Evolutionary conservation across 2,113 vertebrate species (phyloP).

Genomic region (Oncorhynchus clarkii): DNA sequence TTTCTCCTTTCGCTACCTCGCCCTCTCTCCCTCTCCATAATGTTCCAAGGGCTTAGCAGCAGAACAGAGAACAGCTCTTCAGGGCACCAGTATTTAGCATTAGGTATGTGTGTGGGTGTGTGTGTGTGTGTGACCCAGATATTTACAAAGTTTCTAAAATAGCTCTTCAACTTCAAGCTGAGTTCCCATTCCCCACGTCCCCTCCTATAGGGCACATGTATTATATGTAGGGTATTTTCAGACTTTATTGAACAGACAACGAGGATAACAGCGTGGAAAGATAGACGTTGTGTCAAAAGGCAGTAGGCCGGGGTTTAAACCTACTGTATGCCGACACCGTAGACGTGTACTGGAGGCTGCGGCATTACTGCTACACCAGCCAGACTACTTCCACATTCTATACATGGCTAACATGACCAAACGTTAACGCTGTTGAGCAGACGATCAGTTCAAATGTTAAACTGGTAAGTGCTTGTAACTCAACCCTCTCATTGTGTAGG

Average conservation of each 20-base stretch:
- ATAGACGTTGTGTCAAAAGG: too few relatives aligned
- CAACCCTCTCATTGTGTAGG: not conserved
- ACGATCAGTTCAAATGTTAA: slow-evolving; percentile 13
- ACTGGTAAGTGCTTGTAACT: not conserved
- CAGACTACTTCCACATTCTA: not conserved
- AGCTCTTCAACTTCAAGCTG: slow-evolving; percentile 3
- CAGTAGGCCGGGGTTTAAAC: too few relatives aligned
- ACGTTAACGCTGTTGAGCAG: not conserved
- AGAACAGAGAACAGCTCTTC: slow-evolving; percentile 29
- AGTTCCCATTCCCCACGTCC: not conserved
- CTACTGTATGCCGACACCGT: too few relatives aligned
- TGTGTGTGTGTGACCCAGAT: slow-evolving; percentile 32
- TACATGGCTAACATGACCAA: not conserved
- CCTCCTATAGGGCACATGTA: too few relatives aligned
- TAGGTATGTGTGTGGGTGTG: not conserved
- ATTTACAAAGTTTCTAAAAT: slow-evolving; percentile 21
- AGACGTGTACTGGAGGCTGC: too few relatives aligned
- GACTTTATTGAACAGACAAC: too few relatives aligned
- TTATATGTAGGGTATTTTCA: too few relatives aligned
- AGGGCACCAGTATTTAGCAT: slow-evolving; percentile 38
- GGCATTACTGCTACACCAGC: too few relatives aligned
- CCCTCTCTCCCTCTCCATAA: slow-evolving; percentile 12
- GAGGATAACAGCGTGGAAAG: too few relatives aligned
- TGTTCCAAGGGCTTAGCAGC: slow-evolving; percentile 47
- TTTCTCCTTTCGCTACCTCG: too few relatives aligned